Base-by-base conservation (phyloP, 2,113 vertebrate species). In the Sciurus niger region DNA sequence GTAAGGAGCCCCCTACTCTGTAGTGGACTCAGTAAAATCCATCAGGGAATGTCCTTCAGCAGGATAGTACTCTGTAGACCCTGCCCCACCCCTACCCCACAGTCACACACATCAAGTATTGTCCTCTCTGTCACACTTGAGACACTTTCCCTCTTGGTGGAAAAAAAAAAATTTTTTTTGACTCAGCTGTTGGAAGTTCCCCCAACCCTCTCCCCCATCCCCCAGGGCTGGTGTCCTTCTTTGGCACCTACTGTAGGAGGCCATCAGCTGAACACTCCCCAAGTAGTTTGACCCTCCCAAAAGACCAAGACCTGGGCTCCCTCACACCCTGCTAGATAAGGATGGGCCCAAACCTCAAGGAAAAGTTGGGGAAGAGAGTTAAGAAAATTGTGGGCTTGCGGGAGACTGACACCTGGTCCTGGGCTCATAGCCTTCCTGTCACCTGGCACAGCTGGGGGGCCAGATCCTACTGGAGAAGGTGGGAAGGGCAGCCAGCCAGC, bases 121-220 rank as follows among this genome's bases (percentile, higher is more conserved):
- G 68, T 79, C 92, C 79, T 70, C 51, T 93, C 43, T 48, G 79
- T 79, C 90, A 88, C 63, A 87, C 28, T 80, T 73, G 48, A 89
- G 90, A 94, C 40, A 48, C 84, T 93, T 92, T 88, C 12, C 2
- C 40, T 90, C 65, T 79, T 46, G 32, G 37, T 91, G 93, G 95
- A 34, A 89, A 96, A 96, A 83, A 96, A 79, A 95, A 96, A 92
- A 67, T 4, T 37, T 37, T 37, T 37, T 37, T 37, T 82, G 93
- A 95, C 89, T 96, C 88, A 96, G 93, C 46, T 96, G 67, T 92
- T 96, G 78, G 72, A 96, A 96, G 95, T 60, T 55, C 68, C 82
- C 25, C 55, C 17, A n/a, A 28, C 12, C 24, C n/a, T 60, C 20
- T 20, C 51, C 60, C 17, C 5, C 43, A 63, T 11, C 24, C 5